Conservation (phyloP, 92 coral and sea anemone species). For the Actinernus sp. region DNA sequence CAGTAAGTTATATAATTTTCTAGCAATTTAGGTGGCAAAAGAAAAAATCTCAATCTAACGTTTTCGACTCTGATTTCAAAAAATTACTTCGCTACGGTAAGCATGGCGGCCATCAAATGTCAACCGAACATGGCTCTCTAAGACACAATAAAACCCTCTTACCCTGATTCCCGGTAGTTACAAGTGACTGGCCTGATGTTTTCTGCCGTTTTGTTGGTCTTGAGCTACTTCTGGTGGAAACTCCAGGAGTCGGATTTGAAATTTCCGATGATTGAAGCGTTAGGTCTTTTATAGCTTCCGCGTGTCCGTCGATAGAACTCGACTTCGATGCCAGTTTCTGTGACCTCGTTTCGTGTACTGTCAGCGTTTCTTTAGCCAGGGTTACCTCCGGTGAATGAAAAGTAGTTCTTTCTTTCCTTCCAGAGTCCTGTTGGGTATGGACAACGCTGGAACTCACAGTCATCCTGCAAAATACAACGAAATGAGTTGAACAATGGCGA, state of each 20-base stretch:
- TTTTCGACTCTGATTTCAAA: slow-evolving; percentile 7
- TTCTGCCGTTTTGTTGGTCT: slow-evolving; percentile 90
- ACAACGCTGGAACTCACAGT: slow-evolving; percentile 73
- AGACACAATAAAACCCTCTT: slow-evolving; percentile 2
- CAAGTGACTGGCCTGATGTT: slow-evolving; percentile 50
- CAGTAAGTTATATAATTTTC: too few species aligned
- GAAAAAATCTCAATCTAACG: too few species aligned
- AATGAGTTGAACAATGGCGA: slow-evolving; percentile 73
- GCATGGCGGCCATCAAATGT: slow-evolving; percentile 60
- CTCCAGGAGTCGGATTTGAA: slow-evolving; percentile 73
- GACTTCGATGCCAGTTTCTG: slow-evolving; percentile 77
- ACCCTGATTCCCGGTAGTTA: slow-evolving; percentile 82
- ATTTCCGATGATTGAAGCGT: slow-evolving; percentile 50
- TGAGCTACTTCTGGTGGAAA: slow-evolving; percentile 94
- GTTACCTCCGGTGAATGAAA: slow-evolving; percentile 43
- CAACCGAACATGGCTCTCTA: background rate
- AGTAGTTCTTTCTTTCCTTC: slow-evolving; percentile 42
- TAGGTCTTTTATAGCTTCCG: slow-evolving; percentile 76
- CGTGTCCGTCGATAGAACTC: slow-evolving; percentile 62
- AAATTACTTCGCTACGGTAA: too few species aligned
- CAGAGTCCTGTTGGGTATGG: slow-evolving; percentile 68
- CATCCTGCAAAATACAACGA: slow-evolving; percentile 59
- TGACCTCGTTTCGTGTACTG: slow-evolving; percentile 85
- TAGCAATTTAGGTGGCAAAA: too few species aligned
- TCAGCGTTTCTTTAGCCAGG: slow-evolving; percentile 50